phyloP scores from a whole-genome alignment of 2,797 vertebrate species.

The Sarcophilus harrisii region DNA sequence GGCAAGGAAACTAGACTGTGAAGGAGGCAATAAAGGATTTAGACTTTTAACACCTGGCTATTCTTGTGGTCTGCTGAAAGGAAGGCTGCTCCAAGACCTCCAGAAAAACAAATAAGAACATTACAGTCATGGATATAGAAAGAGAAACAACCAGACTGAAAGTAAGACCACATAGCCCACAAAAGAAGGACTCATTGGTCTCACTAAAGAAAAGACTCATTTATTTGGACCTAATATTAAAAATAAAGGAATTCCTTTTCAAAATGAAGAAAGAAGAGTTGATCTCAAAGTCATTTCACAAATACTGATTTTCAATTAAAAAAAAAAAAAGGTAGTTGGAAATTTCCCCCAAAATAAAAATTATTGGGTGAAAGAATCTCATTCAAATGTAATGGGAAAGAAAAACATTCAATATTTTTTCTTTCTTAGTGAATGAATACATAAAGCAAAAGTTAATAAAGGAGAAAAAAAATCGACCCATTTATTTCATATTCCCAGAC shows the following conservation, averaged over 20 bases:
- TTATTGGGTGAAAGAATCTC: neutral
- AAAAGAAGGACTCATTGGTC: neutral
- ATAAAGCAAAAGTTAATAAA: neutral
- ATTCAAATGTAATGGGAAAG: neutral
- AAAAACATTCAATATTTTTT: neutral
- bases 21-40: too few species aligned
- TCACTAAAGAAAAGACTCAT: neutral
- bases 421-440: neutral
- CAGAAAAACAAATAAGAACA: too few species aligned
- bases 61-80: too few species aligned
- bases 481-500: neutral
- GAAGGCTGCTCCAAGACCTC: too few species aligned
- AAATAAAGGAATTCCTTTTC: neutral
- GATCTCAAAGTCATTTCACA: neutral
- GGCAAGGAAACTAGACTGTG: too few species aligned
- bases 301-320: neutral
- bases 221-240: neutral
- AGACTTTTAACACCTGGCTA: too few species aligned
- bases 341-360: neutral
- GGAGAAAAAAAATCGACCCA: neutral
- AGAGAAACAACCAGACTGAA: neutral
- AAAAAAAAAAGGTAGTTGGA: neutral
- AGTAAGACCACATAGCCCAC: neutral
- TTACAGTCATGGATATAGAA: neutral
- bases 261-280: neutral